Evolutionary conservation across 1,140 invertebrate species (phyloP).

Genomic region (Calliphora vicina): DNA sequence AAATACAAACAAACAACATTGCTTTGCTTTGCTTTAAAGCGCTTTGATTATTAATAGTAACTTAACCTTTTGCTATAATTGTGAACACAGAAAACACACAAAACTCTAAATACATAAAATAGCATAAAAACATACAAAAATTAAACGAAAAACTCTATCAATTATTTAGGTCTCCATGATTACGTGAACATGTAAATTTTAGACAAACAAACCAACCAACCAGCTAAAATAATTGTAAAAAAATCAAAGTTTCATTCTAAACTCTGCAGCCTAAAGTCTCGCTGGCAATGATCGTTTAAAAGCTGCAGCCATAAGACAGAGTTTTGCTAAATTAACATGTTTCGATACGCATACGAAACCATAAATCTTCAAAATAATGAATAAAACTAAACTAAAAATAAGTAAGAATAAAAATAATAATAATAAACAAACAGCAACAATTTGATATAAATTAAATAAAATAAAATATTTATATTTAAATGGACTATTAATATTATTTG

Average conservation of each 20-base stretch:
- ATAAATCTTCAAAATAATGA: slow-evolving; percentile 8
- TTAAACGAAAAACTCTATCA: neutral
- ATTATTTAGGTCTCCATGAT: slow-evolving; percentile 13
- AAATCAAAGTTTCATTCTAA: neutral
- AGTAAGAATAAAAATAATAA: neutral
- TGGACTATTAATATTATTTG: neutral
- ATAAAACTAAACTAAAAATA: neutral
- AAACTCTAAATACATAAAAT: neutral
- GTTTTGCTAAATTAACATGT: neutral
- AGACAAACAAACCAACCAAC: neutral
- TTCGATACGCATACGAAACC: neutral
- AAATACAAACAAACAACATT: neutral
- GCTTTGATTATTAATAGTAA: neutral
- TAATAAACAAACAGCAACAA: neutral
- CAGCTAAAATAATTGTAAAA: neutral
- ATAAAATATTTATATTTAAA: neutral
- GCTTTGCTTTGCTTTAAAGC: neutral
- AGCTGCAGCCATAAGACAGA: neutral
- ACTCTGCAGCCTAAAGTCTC: too few relatives aligned
- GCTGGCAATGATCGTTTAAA: neutral
- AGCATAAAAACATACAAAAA: neutral
- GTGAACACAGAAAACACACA: neutral
- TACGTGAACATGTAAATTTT: neutral
- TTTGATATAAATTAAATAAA: neutral
- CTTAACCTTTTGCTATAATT: slow-evolving; percentile 13